Conservation (phyloP, 2,113 vertebrate species). For the Sorex fumeus region DNA sequence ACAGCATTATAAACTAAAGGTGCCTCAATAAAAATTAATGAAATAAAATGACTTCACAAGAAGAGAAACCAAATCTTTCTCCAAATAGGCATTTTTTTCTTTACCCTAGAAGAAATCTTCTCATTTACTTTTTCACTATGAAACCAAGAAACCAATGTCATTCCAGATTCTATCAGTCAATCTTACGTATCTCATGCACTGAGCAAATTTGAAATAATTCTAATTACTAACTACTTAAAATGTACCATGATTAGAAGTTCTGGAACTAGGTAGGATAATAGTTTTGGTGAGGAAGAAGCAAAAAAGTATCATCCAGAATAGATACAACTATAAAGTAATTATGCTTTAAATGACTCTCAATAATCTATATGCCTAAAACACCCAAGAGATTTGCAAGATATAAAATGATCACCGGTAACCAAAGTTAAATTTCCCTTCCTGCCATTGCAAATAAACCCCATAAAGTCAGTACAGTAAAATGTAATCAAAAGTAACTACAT, state of each 20-base stretch:
- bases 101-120: fast-evolving
- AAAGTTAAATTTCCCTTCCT: not conserved
- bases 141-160: not conserved
- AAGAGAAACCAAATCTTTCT: not conserved
- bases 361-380: not conserved
- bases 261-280: not conserved
- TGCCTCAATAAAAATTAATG: not conserved
- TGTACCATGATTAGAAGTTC: not conserved
- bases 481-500: not conserved
- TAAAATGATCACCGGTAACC: not conserved
- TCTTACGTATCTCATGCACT: not conserved
- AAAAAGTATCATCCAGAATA: not conserved
- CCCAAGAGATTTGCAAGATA: not conserved
- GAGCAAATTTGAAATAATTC: not conserved
- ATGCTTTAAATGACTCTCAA: not conserved
- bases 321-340: not conserved
- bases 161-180: not conserved
- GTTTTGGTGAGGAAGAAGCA: not conserved
- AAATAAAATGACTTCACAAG: not conserved
- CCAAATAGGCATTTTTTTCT: not conserved
- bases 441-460: not conserved
- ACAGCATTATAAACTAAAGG: no score
- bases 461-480: not conserved
- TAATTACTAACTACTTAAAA: not conserved
- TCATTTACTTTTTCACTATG: not conserved